Conservation (phyloP, 2,888 invertebrate genomes). For the Cosmia pyralina region DNA sequence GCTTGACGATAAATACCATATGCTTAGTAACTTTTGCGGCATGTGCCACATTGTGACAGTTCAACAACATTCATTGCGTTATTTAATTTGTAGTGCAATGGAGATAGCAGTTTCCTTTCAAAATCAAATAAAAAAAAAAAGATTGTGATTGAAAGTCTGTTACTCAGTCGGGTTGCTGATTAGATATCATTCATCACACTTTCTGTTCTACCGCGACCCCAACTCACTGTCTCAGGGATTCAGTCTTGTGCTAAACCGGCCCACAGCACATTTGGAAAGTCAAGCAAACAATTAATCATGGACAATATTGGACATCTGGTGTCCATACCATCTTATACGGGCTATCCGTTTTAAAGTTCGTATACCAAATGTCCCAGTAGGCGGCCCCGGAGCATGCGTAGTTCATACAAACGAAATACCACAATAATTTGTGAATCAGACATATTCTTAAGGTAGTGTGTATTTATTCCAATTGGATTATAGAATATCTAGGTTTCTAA, state of each 20-base stretch:
- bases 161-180: background rate
- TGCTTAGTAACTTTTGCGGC: background rate
- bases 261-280: background rate
- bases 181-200: background rate
- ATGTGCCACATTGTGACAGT: background rate
- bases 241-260: background rate
- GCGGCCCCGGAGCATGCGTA: no score
- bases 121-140: no score
- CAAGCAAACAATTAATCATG: background rate
- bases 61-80: background rate
- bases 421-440: no score
- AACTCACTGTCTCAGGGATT: background rate
- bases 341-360: background rate
- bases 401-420: no score
- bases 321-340: background rate
- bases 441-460: no score
- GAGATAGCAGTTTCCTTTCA: background rate
- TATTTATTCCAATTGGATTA: no score
- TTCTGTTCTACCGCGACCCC: background rate
- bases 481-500: no score
- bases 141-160: background rate
- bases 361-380: no score
- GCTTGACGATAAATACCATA: conserved; percentile 6
- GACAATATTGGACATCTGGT: background rate
- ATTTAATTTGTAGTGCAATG: background rate